These are phyloP conservation scores for Melospiza melodia DNA, from an alignment of 2,113 vertebrate genomes.

Conservation along the genomic window DNA sequence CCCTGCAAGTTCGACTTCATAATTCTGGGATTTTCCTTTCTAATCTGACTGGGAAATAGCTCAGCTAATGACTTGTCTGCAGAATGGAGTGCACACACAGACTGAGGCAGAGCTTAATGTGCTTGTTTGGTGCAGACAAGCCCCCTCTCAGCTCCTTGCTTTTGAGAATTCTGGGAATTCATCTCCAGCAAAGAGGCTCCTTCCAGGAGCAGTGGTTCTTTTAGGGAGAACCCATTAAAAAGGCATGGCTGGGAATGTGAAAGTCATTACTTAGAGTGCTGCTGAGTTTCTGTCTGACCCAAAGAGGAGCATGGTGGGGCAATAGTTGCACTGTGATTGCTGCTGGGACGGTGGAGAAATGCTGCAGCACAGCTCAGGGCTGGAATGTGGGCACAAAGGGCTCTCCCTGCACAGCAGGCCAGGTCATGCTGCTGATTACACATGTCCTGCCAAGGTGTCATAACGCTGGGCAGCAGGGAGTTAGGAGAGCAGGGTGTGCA, in stretches of 20 bases:
- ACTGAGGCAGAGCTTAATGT: not conserved
- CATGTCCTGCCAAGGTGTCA: not conserved
- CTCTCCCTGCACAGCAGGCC: constrained; percentile 9
- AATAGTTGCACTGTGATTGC: rapidly evolving
- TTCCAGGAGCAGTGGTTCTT: not conserved
- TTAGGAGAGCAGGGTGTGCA: not conserved
- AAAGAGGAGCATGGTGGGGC: rapidly evolving
- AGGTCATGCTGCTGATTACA: constrained; percentile 6
- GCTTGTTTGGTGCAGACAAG: not conserved
- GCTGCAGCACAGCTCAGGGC: not conserved
- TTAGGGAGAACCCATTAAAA: not conserved
- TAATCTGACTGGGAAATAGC: constrained; percentile 8
- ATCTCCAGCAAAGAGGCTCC: not conserved
- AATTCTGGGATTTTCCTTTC: constrained; percentile 12
- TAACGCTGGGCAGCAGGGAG: not conserved
- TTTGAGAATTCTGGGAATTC: not conserved
- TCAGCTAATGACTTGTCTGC: not conserved
- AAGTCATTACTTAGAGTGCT: not conserved
- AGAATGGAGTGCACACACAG: not conserved
- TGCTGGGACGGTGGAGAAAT: not conserved
- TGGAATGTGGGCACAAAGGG: not conserved
- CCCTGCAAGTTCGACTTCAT: not conserved
- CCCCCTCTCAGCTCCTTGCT: not conserved
- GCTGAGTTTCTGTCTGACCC: not conserved
- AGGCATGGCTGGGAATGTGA: not conserved